Evolutionary conservation across 1,140 invertebrate genomes (phyloP), one percentile per base, ranked within the genome.

Genomic region (Sarcophaga peregrina): DNA sequence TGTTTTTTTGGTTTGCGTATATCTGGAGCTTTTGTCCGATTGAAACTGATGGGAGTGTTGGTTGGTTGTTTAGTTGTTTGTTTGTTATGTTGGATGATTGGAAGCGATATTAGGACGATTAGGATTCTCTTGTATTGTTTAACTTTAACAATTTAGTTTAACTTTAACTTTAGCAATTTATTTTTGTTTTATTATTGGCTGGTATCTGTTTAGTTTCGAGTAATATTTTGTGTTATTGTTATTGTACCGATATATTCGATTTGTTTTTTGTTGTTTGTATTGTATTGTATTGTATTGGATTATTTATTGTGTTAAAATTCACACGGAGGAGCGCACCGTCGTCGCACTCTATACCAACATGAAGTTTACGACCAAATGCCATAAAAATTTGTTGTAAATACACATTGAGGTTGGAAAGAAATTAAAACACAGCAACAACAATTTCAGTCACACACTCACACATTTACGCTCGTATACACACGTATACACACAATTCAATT

Each of bases 321-420:
- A 73, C 84, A 72, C 72, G 50, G 82, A 50, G 78, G 46, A 82
- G 86, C 87, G 86, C 85, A 86, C 85, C 85, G 86, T 52, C 87
- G 88, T 78, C 87, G 88, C 88, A 87, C 88, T 89, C 88, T 86
- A 88, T 86, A 89, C 88, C 86, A 89, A 89, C 88, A 89, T 88
- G 88, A 88, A 90, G 88, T 90, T 90, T 89, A 90, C 85, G 88
- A 88, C 88, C 88, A 87, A 90, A 90, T 90, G 88, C 87, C 87
- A 90, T 90, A 89, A 90, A 84, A 90, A 87, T 87, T 87, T 87
- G 87, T 87, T 88, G 87, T 90, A 88, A 90, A 89, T 89, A 87
- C 87, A 86, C 86, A 86, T 88, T 86, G 87, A 90, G 87, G 87
- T 87, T 88, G 88, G 86, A 89, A 89, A 89, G 88, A 78, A 78